These are phyloP conservation scores for Aphyosemion australe DNA, from an alignment of 2,113 vertebrate genomes.

Conservation along the genomic window DNA sequence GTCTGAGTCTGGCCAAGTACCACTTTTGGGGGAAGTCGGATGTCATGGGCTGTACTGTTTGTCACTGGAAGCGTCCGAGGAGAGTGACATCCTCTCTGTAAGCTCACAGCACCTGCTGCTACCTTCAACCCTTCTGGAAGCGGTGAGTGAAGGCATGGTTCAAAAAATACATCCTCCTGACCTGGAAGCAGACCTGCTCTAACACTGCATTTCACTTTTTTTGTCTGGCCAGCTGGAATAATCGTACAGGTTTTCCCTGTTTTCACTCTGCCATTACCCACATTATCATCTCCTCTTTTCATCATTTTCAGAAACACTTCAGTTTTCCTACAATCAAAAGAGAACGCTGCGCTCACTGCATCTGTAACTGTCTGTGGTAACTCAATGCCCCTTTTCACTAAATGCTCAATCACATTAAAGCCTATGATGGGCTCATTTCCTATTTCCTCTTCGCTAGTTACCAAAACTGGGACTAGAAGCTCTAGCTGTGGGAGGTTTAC, in stretches of 20 bases:
- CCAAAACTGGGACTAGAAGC: conserved; percentile 17
- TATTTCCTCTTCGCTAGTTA: conserved; percentile 7
- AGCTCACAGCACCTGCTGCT: background rate
- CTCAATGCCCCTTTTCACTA: background rate
- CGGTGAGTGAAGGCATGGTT: background rate
- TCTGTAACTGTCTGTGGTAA: background rate
- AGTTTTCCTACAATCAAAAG: conserved; percentile 10
- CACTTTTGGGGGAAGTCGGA: background rate
- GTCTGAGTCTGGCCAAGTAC: no score
- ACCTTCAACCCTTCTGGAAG: background rate
- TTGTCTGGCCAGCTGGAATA: no score
- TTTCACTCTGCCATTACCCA: no score
- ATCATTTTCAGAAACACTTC: conserved; percentile 23
- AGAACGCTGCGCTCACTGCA: conserved; percentile 30
- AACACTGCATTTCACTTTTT: no score
- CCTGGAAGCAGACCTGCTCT: background rate
- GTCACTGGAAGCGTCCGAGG: background rate
- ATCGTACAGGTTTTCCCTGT: no score
- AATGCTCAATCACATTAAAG: conserved; percentile 35
- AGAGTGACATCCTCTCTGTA: background rate
- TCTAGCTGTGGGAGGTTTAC: background rate
- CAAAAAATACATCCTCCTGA: background rate
- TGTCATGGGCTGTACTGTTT: background rate
- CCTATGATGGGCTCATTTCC: conserved; percentile 35
- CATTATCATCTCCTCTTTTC: background rate